Evolutionary conservation across 1,140 invertebrate species (phyloP).

Genomic region (Trachymyrmex septentrionalis): DNA sequence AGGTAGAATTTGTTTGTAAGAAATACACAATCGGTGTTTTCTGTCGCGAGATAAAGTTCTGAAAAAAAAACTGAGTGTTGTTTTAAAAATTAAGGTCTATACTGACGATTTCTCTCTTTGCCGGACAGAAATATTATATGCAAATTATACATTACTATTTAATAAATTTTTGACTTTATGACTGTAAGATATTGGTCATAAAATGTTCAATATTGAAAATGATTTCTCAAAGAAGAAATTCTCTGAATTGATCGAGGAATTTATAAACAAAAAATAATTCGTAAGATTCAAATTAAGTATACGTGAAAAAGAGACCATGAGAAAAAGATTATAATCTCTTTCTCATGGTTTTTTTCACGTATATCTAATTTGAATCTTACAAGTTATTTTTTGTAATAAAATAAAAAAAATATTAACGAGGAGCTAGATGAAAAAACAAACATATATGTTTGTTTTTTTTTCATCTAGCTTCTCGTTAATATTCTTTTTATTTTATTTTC

Average conservation of each 20-base stretch:
- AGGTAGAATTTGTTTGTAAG: neutral
- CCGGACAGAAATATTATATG: neutral
- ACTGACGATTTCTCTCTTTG: neutral
- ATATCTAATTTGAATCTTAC: too few species aligned
- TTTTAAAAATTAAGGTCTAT: neutral
- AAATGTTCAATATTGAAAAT: neutral
- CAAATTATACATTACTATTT: neutral
- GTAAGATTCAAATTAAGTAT: neutral
- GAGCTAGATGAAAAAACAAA: too few species aligned
- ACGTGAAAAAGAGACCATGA: neutral
- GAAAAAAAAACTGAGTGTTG: neutral
- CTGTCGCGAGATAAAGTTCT: neutral
- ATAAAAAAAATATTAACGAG: too few species aligned
- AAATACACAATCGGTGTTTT: neutral
- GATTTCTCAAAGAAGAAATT: neutral
- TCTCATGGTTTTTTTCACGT: too few species aligned
- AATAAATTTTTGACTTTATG: neutral
- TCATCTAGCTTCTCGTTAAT: neutral
- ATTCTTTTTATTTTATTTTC: constrained; percentile 3
- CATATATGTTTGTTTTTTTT: neutral
- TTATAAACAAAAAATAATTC: neutral
- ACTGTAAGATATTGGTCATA: neutral
- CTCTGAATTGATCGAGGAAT: neutral
- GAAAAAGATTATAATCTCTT: neutral
- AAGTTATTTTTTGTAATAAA: too few species aligned